These are phyloP conservation scores for Aegotheles bennettii DNA, from an alignment of 2,113 vertebrate genomes.

Conservation along the genomic window DNA sequence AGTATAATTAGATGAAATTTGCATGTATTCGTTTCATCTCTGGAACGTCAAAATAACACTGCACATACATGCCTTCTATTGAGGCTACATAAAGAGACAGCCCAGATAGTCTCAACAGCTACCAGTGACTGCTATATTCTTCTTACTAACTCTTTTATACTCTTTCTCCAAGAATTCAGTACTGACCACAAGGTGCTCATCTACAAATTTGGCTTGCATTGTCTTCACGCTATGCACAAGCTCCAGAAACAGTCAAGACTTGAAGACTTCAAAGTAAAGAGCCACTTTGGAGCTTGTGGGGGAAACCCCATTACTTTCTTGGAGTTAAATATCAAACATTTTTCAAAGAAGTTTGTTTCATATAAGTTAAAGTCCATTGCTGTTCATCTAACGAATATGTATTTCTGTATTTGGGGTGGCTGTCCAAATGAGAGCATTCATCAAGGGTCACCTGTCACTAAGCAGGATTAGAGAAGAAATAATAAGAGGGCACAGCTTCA, in stretches of 20 bases:
- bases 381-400: neutral
- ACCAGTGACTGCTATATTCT: no score
- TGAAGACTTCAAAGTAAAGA: neutral
- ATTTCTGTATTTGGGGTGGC: neutral
- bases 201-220: neutral
- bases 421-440: neutral
- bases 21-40: neutral
- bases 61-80: neutral
- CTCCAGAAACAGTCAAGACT: neutral
- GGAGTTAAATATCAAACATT: neutral
- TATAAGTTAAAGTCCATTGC: neutral
- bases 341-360: neutral
- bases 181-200: neutral
- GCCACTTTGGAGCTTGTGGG: neutral
- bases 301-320: neutral
- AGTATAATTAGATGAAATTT: neutral
- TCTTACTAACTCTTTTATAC: neutral
- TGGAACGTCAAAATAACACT: neutral
- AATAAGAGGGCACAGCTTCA: neutral
- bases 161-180: neutral
- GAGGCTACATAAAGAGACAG: neutral
- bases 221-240: fast-evolving
- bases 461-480: neutral
- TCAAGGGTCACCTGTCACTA: neutral
- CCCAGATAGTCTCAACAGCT: neutral